phyloP scores from a whole-genome alignment of 2,113 vertebrate species.

The Clupea harengus region DNA sequence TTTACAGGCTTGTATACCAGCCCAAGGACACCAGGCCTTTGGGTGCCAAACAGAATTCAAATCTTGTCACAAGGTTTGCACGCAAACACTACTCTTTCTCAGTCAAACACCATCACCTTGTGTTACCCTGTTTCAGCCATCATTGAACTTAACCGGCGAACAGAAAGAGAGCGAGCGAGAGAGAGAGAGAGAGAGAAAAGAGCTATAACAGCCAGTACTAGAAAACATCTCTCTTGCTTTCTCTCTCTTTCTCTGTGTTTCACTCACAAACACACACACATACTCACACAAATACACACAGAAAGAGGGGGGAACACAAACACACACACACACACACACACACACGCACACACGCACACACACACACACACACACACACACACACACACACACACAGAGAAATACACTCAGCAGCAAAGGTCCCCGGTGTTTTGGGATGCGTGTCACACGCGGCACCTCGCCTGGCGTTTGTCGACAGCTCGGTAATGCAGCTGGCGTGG shows the following conservation, averaged over 20 bases:
- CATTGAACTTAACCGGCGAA: not conserved
- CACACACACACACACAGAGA: not conserved
- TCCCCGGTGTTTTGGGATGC: constrained; percentile 62
- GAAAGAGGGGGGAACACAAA: not conserved
- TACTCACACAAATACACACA: not conserved
- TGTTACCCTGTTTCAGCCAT: not conserved
- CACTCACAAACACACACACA: not conserved
- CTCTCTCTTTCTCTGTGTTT: not conserved
- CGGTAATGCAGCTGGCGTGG: constrained; percentile 60
- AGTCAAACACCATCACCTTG: not conserved
- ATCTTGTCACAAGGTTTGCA: not conserved
- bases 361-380: not conserved
- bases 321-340: not conserved
- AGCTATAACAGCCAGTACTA: not conserved
- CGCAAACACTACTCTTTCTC: not conserved
- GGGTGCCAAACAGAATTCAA: not conserved
- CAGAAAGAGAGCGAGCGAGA: not conserved
- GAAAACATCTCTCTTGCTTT: not conserved
- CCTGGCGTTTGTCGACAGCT: constrained; percentile 64
- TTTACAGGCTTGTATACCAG: not conserved
- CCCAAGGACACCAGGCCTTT: constrained; percentile 3
- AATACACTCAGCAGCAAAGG: constrained; percentile 31
- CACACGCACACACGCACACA: not conserved
- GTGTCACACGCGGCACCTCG: constrained; percentile 63
- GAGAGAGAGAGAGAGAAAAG: not conserved